Evolutionary conservation across 2,888 invertebrate genomes (phyloP).

Genomic region (Platerodrilus igneus): DNA sequence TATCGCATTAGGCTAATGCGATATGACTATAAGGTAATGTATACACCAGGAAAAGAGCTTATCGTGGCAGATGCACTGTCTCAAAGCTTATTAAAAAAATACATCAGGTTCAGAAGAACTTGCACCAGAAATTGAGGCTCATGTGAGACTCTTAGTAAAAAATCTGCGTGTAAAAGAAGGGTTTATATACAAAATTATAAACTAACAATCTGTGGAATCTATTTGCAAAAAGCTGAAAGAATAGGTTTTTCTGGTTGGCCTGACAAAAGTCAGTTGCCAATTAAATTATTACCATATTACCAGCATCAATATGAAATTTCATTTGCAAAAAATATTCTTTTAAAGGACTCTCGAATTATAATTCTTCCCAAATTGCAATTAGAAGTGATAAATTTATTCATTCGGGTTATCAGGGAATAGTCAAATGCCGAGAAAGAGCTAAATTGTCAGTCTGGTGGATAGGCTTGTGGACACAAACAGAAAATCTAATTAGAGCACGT

Average conservation of each 20-base stretch:
- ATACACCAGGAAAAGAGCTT: conserved; percentile 31
- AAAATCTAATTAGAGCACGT: conserved; percentile 21
- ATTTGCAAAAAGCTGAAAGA: conserved; percentile 17
- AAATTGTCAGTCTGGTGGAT: conserved; percentile 18
- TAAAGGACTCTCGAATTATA: conserved; percentile 24
- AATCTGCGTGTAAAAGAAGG: neutral
- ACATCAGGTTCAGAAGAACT: conserved; percentile 2
- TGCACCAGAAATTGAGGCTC: neutral
- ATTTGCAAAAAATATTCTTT: conserved; percentile 21
- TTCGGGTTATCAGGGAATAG: conserved; percentile 17
- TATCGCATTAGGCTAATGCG: conserved; percentile 35
- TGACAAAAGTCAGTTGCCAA: conserved; percentile 9
- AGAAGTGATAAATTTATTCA: conserved; percentile 13
- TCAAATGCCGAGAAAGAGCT: conserved; percentile 16
- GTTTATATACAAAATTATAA: conserved; percentile 12
- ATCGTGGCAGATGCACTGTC: neutral
- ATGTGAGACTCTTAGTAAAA: neutral
- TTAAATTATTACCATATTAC: conserved; percentile 18
- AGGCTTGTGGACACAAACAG: conserved; percentile 19
- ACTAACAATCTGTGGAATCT: conserved; percentile 20
- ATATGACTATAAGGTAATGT: conserved; percentile 31
- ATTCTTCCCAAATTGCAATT: conserved; percentile 12
- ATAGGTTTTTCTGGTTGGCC: conserved; percentile 21
- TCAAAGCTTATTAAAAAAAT: no score
- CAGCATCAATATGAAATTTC: conserved; percentile 22